Conservation (phyloP, 1,140 invertebrate species). For the Latrodectus geometricus region DNA sequence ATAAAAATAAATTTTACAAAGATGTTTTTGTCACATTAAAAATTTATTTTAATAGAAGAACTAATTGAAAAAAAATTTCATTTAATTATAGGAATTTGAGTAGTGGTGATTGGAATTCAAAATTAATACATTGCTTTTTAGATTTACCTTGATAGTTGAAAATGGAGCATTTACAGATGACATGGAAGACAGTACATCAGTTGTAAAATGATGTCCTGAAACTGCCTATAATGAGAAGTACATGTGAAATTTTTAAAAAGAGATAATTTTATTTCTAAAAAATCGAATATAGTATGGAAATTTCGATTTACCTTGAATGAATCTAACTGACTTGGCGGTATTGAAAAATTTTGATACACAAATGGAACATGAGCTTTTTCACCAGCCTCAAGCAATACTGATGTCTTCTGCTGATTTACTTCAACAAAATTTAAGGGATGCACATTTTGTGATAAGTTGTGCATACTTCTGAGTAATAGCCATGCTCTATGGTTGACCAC, state of each 20-base stretch:
- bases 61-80: too few species aligned
- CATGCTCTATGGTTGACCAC: conserved; percentile 13
- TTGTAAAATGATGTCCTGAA: conserved; percentile 66
- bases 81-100: too few species aligned
- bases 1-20: too few species aligned
- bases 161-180: conserved; percentile 7
- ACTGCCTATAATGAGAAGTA: conserved; percentile 15
- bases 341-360: conserved; percentile 18
- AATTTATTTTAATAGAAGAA: too few species aligned
- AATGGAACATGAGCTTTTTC: conserved; percentile 47
- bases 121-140: too few species aligned
- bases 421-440: not conserved
- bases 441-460: conserved; percentile 18
- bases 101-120: too few species aligned
- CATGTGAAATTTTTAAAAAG: conserved; percentile 1
- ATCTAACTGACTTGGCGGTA: conserved; percentile 30
- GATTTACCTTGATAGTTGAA: conserved; percentile 32
- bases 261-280: too few species aligned
- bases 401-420: conserved; percentile 1
- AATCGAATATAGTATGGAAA: not conserved
- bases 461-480: conserved; percentile 18
- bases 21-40: too few species aligned
- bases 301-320: conserved; percentile 32
- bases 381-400: conserved; percentile 13
- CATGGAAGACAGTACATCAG: conserved; percentile 65